phyloP scores from a whole-genome alignment of 1,140 invertebrate species.

The Zaprionus ghesquierei region DNA sequence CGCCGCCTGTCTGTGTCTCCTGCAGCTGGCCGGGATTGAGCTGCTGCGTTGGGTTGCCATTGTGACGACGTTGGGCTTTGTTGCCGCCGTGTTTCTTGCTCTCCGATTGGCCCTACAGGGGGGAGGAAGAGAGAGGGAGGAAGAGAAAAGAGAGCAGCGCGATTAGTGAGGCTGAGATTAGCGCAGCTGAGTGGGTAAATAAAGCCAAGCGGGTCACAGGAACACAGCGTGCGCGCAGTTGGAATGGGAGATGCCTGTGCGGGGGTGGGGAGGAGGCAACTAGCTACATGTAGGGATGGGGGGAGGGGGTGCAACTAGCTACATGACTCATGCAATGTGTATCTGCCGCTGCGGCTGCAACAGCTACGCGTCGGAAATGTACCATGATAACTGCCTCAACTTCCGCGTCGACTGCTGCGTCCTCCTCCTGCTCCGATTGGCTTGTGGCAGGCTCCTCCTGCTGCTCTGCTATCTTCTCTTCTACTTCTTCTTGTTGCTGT shows the following conservation, averaged over 20 bases:
- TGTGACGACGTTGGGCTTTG: slow-evolving; percentile 57
- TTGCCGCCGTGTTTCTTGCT: slow-evolving; percentile 75
- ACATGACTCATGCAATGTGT: slow-evolving; percentile 24
- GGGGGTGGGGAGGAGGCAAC: neutral
- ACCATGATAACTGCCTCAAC: slow-evolving; percentile 80
- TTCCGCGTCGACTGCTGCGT: slow-evolving; percentile 68
- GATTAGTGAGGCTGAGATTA: slow-evolving; percentile 35
- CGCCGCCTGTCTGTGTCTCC: neutral
- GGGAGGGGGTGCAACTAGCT: neutral
- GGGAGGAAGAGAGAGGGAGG: neutral
- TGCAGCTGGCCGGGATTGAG: slow-evolving; percentile 24
- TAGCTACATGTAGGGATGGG: neutral
- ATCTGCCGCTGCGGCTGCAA: too few species aligned
- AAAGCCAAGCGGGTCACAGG: neutral
- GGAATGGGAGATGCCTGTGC: neutral
- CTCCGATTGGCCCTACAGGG: slow-evolving; percentile 76
- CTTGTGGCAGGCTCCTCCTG: neutral
- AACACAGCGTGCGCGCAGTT: neutral
- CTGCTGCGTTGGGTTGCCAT: slow-evolving; percentile 40
- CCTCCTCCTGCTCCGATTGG: slow-evolving; percentile 28
- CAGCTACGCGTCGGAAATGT: slow-evolving; percentile 28
- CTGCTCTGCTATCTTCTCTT: neutral
- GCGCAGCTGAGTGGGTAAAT: neutral
- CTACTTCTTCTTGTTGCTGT: neutral
- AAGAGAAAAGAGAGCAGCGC: slow-evolving; percentile 3